Evolutionary conservation across 1,140 invertebrate species (phyloP).

Genomic region (Bombus waltoni): DNA sequence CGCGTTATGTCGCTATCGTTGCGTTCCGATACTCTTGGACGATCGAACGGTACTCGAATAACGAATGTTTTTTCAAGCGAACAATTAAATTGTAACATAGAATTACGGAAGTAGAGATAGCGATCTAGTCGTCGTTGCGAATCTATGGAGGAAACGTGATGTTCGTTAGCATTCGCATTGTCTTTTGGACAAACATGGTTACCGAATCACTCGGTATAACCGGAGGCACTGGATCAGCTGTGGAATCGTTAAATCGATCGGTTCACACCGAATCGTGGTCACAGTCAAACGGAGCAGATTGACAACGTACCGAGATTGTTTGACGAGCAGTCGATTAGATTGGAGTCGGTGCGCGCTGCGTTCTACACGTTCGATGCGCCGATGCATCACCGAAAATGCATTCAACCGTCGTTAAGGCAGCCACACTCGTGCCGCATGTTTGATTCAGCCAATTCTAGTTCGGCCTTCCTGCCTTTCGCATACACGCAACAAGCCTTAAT

Average conservation of each 20-base stretch:
- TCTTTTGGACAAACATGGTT: conserved; percentile 28
- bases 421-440: conserved; percentile 10
- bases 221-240: conserved; percentile 18
- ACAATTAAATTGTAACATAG: neutral
- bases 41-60: neutral
- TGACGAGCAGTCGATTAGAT: conserved; percentile 62
- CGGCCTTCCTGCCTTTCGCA: conserved; percentile 22
- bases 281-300: conserved; percentile 56
- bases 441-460: conserved; percentile 26
- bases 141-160: neutral
- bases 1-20: no score
- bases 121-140: neutral
- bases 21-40: neutral
- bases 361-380: conserved; percentile 12
- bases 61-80: neutral
- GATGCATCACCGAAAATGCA: conserved; percentile 39
- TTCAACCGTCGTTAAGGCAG: conserved; percentile 41
- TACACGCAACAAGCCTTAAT: neutral
- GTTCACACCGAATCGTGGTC: conserved; percentile 43
- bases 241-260: conserved; percentile 56
- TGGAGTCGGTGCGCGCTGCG: conserved; percentile 26
- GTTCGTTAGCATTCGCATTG: conserved; percentile 27
- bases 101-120: neutral
- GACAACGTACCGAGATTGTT: conserved; percentile 61
- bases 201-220: neutral